These are phyloP conservation scores for Chloebia gouldiae DNA, from an alignment of 2,113 vertebrate genomes.

Conservation along the genomic window DNA sequence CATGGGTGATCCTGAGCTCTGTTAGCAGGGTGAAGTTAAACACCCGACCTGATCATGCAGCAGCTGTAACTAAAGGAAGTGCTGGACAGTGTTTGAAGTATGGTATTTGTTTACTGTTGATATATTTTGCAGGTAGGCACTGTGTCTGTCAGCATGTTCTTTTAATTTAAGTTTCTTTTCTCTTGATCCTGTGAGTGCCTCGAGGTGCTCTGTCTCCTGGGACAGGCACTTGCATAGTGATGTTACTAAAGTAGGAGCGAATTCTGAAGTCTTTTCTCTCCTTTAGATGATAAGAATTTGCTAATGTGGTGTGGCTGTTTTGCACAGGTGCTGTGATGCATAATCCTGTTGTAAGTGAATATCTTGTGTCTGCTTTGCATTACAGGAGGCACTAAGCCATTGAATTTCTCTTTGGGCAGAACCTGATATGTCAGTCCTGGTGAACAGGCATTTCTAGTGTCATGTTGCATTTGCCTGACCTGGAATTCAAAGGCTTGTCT, in stretches of 20 bases:
- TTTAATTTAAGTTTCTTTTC: neutral
- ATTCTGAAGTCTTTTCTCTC: neutral
- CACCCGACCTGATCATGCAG: rapidly evolving
- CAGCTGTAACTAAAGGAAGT: neutral
- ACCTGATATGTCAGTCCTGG: neutral
- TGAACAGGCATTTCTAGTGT: neutral
- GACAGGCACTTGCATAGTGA: neutral
- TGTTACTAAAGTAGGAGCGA: neutral
- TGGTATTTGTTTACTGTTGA: neutral
- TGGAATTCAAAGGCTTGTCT: neutral
- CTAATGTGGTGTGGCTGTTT: neutral
- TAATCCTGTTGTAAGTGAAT: neutral
- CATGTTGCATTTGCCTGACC: neutral
- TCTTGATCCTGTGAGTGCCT: neutral
- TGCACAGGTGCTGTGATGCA: neutral
- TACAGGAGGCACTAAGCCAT: neutral
- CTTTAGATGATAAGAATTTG: neutral
- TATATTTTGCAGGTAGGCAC: neutral
- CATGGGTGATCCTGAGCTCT: neutral
- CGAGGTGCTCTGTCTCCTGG: neutral
- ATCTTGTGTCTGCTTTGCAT: neutral
- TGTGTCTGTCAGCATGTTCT: neutral
- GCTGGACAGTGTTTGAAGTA: neutral
- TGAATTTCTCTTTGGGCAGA: neutral
- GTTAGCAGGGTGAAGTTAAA: neutral